Percentiles rank a stretch among this genome's conserved stretches.
These are phyloP conservation scores for Jordanella pulchra DNA, from an alignment of 2,797 vertebrate species.

Conservation along the genomic window DNA sequence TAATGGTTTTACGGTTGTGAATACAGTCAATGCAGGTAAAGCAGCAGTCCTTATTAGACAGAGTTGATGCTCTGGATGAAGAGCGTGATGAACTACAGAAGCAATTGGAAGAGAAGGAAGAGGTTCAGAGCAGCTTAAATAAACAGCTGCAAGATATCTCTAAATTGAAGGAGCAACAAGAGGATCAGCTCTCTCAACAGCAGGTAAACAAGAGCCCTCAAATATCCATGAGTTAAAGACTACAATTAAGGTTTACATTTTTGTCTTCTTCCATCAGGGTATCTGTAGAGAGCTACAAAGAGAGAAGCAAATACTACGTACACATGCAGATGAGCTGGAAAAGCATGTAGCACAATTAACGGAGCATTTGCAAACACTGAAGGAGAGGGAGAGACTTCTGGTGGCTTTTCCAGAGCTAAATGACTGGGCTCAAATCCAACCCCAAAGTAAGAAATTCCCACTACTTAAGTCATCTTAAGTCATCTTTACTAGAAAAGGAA, in stretches of 20 bases:
- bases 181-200: conserved; percentile 73
- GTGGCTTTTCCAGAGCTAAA: conserved; percentile 91
- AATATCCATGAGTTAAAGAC: not conserved
- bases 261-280: conserved; percentile 69
- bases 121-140: conserved; percentile 56
- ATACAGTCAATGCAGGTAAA: conserved; percentile 87
- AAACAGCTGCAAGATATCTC: conserved; percentile 71
- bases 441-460: conserved; percentile 82
- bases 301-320: conserved; percentile 82
- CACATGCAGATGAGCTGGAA: conserved; percentile 63
- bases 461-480: not conserved
- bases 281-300: conserved; percentile 65
- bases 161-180: conserved; percentile 65
- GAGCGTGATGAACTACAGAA: conserved; percentile 83
- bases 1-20: not conserved
- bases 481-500: too few species aligned
- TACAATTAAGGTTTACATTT: not conserved
- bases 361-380: conserved; percentile 65
- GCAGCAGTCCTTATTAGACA: conserved; percentile 82
- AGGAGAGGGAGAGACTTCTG: conserved; percentile 84
- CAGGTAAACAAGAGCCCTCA: conserved; percentile 73
- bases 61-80: conserved; percentile 81
- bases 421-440: conserved; percentile 54
- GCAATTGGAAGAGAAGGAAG: conserved; percentile 75
- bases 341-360: conserved; percentile 68